phyloP scores from a whole-genome alignment of 2,797 vertebrate species.

The Remorina albescens region DNA sequence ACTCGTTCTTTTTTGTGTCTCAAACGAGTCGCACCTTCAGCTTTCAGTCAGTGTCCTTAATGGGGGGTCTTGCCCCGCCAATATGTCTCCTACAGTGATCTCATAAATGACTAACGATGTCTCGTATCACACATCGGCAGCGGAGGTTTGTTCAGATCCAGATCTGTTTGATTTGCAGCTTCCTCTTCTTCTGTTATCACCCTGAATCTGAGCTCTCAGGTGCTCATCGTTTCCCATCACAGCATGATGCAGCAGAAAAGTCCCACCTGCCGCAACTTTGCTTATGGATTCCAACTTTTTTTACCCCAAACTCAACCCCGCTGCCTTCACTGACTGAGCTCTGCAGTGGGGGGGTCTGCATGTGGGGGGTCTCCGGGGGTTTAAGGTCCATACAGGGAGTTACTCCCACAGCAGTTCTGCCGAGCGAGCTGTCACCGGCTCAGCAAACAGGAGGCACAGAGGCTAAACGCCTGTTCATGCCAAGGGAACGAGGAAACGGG shows the following conservation, averaged over 20 bases:
- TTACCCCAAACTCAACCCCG: too few species aligned
- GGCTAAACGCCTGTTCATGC: constrained; percentile 71
- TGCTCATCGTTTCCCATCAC: constrained; percentile 29
- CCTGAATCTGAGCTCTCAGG: too few species aligned
- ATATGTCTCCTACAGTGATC: constrained; percentile 19
- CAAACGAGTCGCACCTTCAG: constrained; percentile 17
- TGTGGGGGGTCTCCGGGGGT: constrained; percentile 57
- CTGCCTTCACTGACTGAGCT: too few species aligned
- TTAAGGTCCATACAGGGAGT: constrained; percentile 57
- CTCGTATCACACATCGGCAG: constrained; percentile 29
- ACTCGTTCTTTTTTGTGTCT: too few species aligned
- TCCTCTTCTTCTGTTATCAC: constrained; percentile 30
- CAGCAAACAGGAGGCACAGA: constrained; percentile 65
- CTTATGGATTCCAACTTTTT: constrained; percentile 14
- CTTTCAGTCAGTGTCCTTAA: constrained; percentile 10
- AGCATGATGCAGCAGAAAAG: constrained; percentile 45
- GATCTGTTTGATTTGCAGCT: constrained; percentile 41
- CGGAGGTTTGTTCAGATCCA: constrained; percentile 29
- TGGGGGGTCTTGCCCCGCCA: neutral
- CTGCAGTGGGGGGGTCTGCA: too few species aligned
- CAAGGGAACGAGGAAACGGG: constrained; percentile 49
- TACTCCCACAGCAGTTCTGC: constrained; percentile 63
- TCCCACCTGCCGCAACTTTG: constrained; percentile 20
- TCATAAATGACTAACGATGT: constrained; percentile 23
- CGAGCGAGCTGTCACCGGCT: constrained; percentile 63